Evolutionary conservation across 2,797 vertebrate genomes (phyloP), one percentile per base, ranked within the genome.

Genomic region (Rachycentron canadum): DNA sequence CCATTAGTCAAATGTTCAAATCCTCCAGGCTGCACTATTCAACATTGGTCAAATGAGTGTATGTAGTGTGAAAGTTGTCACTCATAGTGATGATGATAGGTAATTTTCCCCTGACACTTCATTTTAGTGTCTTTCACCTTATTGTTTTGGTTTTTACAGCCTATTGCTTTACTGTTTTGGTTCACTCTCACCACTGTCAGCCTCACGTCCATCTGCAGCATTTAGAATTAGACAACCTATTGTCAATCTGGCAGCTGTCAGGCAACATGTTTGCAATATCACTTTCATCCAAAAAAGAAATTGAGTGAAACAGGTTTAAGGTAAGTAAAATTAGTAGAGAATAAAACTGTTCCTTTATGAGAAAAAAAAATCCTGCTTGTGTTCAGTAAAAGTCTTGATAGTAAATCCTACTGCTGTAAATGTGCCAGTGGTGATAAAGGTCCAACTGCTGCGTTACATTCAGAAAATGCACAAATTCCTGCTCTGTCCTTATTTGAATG

Each of bases 101-200:
- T 28, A 41, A 41, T 32, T 58, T 58, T 50, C 53, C 10, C 23
- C 30, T 17, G 32, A 45, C 56, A 26, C 32, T 53, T 25, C 19
- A 58, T 47, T 28, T 56, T 32, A 26, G 38, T 5, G 0, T 41
- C 56, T 40, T 70, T 52, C 23, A 58, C 19, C 59, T n/a, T 34
- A 25, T 64, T 55, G 69, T 58, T 77, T 77, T 71, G 21, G 14
- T 45, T 67, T 67, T 72, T 47, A 56, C 26, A 28, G 14, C 55
- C 8, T 13, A 8, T 25, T 19, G 25, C 38, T 23, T 32, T 13
- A 13, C 40, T 45, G 26, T 32, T 43, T 21, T 45, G 26, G 9
- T 30, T 52, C 23, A 26, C 25, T 61, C 10, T 52, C 49, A 55
- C n/a, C n/a, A n/a, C n/a, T n/a, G n/a, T 55, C 25, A 53, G 4